These are phyloP conservation scores for Pectinophora gossypiella DNA, from an alignment of 1,140 invertebrate species.

Conservation along the genomic window DNA sequence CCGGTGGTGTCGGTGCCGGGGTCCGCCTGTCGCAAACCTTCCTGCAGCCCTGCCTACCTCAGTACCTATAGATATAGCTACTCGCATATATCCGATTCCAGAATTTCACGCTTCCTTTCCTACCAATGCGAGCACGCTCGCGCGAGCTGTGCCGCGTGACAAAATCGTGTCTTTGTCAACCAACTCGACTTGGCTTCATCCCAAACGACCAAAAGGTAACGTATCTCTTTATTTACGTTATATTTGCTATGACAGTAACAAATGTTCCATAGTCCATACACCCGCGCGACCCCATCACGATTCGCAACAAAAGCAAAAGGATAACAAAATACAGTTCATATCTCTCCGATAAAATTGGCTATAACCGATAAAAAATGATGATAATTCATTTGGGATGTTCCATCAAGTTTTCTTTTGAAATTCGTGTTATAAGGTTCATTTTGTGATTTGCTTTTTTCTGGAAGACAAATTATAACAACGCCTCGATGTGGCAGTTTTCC, in stretches of 20 bases:
- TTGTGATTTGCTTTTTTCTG: slow-evolving; percentile 23
- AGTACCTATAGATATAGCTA: too few species aligned
- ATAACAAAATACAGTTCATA: neutral
- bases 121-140: slow-evolving; percentile 32
- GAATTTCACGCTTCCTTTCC: slow-evolving; percentile 34
- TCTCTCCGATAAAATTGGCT: neutral
- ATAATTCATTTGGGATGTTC: neutral
- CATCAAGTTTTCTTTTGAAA: neutral
- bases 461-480: slow-evolving; percentile 53
- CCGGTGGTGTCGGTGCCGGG: neutral
- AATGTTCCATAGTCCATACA: slow-evolving; percentile 30
- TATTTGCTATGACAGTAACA: slow-evolving; percentile 43
- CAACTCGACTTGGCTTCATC: slow-evolving; percentile 51
- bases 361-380: neutral
- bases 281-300: neutral
- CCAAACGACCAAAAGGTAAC: slow-evolving; percentile 55
- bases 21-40: neutral
- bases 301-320: neutral
- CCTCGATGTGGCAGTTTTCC: slow-evolving; percentile 41
- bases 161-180: slow-evolving; percentile 47
- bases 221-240: slow-evolving; percentile 47
- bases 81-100: slow-evolving; percentile 13
- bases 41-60: too few species aligned
- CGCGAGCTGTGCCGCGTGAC: slow-evolving; percentile 34
- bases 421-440: neutral